These are phyloP conservation scores for Cataglyphis albicans DNA, from an alignment of 2,888 invertebrate genomes.

Conservation along the genomic window DNA sequence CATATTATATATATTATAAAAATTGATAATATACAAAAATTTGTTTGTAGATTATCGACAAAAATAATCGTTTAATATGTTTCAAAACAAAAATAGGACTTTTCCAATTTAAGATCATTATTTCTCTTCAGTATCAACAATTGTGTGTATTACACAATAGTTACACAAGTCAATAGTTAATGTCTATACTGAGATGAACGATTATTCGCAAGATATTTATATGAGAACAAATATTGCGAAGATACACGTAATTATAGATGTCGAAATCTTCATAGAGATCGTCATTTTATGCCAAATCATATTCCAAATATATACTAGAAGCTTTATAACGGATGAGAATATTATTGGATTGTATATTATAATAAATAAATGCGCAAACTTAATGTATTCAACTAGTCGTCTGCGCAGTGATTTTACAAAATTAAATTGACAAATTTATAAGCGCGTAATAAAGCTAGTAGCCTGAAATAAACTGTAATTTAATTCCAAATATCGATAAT, in stretches of 20 bases:
- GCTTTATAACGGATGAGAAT: background rate
- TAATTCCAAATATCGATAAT: background rate
- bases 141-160: background rate
- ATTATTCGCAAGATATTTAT: conserved; percentile 33
- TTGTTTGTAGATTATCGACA: background rate
- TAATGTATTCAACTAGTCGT: background rate
- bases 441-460: too few species aligned
- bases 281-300: conserved; percentile 18
- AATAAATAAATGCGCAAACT: conserved; percentile 3
- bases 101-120: conserved; percentile 7
- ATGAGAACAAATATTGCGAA: background rate
- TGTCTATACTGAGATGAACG: background rate
- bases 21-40: background rate
- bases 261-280: conserved; percentile 35
- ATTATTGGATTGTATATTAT: background rate
- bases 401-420: background rate
- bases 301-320: conserved; percentile 20
- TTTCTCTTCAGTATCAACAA: background rate
- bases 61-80: background rate
- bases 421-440: background rate
- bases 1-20: background rate
- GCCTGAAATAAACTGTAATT: background rate
- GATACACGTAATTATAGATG: conserved; percentile 26
- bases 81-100: background rate
- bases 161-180: background rate